Percentiles rank a stretch among this genome's conserved stretches.
Conservation (phyloP, 2,113 vertebrate species). For the Machaerirhynchus nigripectus region DNA sequence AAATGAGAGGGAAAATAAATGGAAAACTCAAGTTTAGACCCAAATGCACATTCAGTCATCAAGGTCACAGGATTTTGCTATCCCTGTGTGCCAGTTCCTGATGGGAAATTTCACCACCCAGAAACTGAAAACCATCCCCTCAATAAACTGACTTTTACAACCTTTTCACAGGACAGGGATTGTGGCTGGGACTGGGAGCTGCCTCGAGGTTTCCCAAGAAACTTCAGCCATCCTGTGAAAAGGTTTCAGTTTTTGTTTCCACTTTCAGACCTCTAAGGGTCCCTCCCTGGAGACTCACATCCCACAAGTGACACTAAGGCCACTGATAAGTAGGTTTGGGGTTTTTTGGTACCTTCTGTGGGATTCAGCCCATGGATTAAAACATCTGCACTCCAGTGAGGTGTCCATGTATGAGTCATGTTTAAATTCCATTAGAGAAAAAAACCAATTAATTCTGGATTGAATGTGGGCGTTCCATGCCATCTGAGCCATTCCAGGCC, state of each 20-base stretch:
- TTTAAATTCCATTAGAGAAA: not conserved
- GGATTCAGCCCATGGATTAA: not conserved
- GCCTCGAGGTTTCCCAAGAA: not conserved
- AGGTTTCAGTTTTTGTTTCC: not conserved
- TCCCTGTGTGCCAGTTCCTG: not conserved
- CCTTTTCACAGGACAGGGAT: not conserved
- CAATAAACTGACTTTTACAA: not conserved
- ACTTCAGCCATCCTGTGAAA: not conserved
- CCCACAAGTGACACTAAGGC: not conserved
- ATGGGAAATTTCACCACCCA: not conserved
- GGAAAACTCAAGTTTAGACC: not conserved
- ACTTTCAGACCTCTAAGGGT: not conserved
- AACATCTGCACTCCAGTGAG: not conserved
- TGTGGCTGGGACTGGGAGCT: not conserved
- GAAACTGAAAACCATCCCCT: not conserved
- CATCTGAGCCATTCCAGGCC: not conserved
- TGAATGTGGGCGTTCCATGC: not conserved
- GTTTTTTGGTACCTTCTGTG: not conserved
- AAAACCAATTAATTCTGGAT: not conserved
- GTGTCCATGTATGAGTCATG: fast-evolving
- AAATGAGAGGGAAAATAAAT: not conserved
- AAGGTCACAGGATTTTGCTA: not conserved
- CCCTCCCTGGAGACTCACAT: not conserved
- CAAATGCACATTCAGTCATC: not conserved
- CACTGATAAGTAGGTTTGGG: not conserved